A percentile compares a stretch with the other conserved stretches of the same genome.
Evolutionary conservation across 1,140 invertebrate genomes (phyloP).

Genomic region (Caenorhabditis latens): DNA sequence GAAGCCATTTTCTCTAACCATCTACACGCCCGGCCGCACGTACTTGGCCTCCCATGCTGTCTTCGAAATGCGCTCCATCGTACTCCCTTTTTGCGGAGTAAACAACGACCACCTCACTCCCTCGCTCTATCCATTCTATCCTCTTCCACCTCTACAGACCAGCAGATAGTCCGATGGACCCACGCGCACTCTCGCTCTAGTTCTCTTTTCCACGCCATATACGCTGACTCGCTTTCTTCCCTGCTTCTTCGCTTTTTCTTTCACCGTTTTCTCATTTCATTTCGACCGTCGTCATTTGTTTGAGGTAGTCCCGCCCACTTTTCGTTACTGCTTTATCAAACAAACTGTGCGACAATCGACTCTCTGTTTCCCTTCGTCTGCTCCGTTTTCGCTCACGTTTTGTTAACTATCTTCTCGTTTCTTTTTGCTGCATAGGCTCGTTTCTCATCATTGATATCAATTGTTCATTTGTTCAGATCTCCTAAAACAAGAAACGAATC

Average conservation of each 20-base stretch:
- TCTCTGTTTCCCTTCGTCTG: conserved; percentile 52
- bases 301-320: conserved; percentile 11
- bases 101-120: conserved; percentile 52
- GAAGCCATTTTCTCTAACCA: conserved; percentile 26
- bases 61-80: conserved; percentile 11
- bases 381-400: conserved; percentile 44
- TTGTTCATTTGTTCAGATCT: neutral
- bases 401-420: conserved; percentile 3
- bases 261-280: neutral
- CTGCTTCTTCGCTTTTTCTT: neutral
- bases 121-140: conserved; percentile 15
- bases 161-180: conserved; percentile 20
- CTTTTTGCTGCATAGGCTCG: neutral
- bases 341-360: conserved; percentile 9
- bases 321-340: conserved; percentile 40
- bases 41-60: neutral
- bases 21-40: neutral
- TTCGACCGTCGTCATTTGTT: neutral
- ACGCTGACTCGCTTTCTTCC: neutral
- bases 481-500: neutral
- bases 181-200: conserved; percentile 21
- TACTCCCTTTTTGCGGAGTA: neutral
- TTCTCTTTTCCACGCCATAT: neutral
- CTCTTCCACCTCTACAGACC: conserved; percentile 27
- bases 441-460: neutral